Evolutionary conservation across 2,888 invertebrate species (phyloP).

Genomic region (Tinea semifulvella): DNA sequence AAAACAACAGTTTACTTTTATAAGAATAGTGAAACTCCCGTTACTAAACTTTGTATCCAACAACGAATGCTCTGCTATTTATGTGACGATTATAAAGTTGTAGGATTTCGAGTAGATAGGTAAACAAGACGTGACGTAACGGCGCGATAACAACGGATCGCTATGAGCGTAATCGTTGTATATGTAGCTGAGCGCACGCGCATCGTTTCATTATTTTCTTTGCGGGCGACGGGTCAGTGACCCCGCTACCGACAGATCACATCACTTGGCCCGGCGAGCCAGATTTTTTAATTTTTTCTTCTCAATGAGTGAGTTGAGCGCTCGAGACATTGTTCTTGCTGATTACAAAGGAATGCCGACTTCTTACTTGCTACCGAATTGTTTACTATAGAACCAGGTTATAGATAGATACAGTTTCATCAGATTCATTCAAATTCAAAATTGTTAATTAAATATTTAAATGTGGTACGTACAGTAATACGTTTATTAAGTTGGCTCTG

Average conservation of each 20-base stretch:
- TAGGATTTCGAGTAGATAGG: background rate
- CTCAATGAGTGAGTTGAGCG: slow-evolving; percentile 1
- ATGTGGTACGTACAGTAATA: too few relatives aligned
- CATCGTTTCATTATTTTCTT: slow-evolving; percentile 11
- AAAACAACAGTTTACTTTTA: too few relatives aligned
- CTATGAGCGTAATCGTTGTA: slow-evolving; percentile 3
- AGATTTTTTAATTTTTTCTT: slow-evolving; percentile 7
- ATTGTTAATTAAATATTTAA: too few relatives aligned
- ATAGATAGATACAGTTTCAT: too few relatives aligned
- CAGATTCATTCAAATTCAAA: too few relatives aligned
- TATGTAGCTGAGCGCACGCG: slow-evolving; percentile 5
- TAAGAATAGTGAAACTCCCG: too few relatives aligned
- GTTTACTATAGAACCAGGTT: too few relatives aligned
- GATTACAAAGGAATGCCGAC: slow-evolving; percentile 3
- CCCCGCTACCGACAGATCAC: slow-evolving; percentile 12
- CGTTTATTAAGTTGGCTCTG: too few relatives aligned
- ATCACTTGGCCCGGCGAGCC: slow-evolving; percentile 7
- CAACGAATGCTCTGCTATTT: too few relatives aligned
- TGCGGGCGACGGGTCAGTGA: slow-evolving; percentile 7
- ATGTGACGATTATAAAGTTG: too few relatives aligned
- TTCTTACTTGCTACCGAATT: background rate
- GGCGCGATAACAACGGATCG: slow-evolving; percentile 8
- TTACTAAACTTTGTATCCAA: too few relatives aligned
- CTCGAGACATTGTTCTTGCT: slow-evolving; percentile 7
- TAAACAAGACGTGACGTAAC: slow-evolving; percentile 6